phyloP scores from a whole-genome alignment of 2,888 invertebrate genomes.

The Hesperia comma region DNA sequence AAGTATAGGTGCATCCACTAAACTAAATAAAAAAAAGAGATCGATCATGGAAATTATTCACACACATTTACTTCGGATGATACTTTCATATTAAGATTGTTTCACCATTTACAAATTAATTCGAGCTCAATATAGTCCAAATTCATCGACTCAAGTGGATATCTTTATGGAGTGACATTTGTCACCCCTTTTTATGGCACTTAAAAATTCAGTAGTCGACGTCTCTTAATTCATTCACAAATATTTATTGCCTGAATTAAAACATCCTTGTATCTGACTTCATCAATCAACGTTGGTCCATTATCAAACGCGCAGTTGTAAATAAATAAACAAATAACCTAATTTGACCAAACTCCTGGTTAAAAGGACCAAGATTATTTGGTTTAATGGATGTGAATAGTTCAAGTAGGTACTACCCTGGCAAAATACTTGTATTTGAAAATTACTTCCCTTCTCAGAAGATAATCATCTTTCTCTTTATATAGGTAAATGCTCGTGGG shows the following conservation, averaged over 20 bases:
- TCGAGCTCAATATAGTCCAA: background rate
- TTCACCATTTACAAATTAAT: background rate
- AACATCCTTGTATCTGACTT: conserved; percentile 6
- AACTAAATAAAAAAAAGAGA: too few species aligned
- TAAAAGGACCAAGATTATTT: too few species aligned
- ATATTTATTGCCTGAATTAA: conserved; percentile 16
- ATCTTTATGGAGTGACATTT: background rate
- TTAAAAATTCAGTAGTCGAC: background rate
- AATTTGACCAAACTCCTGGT: background rate
- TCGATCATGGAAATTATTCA: too few species aligned
- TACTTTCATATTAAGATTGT: too few species aligned
- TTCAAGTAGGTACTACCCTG: too few species aligned
- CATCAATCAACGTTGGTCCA: background rate
- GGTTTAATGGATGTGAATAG: too few species aligned
- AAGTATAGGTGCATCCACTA: too few species aligned
- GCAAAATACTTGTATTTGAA: too few species aligned
- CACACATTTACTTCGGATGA: too few species aligned
- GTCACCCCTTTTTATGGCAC: conserved; percentile 12
- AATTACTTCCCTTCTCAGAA: too few species aligned
- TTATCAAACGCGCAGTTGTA: background rate
- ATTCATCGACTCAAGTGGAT: conserved; percentile 20
- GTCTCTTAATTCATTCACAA: background rate
- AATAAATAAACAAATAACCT: background rate
- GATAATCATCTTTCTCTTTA: too few species aligned
- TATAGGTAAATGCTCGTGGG: too few species aligned